phyloP scores from a whole-genome alignment of 2,797 vertebrate species.

The Labroides dimidiatus region DNA sequence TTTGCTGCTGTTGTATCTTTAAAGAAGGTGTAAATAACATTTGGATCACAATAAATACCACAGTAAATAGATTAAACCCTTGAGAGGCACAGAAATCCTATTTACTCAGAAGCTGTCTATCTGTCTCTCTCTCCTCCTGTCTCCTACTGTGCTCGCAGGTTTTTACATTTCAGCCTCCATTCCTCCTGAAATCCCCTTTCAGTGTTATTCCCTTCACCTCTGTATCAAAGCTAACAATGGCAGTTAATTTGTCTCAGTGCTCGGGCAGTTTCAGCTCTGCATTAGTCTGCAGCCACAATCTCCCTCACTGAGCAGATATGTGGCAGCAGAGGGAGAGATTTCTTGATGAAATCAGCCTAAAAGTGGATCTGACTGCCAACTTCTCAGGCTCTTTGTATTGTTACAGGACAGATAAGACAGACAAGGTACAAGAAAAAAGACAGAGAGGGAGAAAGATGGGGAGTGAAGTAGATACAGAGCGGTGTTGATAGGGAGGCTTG shows the following conservation, averaged over 20 bases:
- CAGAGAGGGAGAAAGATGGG: slow-evolving; percentile 24
- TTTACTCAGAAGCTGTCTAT: slow-evolving; percentile 12
- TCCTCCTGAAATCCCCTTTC: slow-evolving; percentile 39
- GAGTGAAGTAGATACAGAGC: slow-evolving; percentile 29
- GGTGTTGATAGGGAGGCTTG: slow-evolving; percentile 38
- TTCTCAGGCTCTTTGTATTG: slow-evolving; percentile 60
- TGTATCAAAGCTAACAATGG: slow-evolving; percentile 60
- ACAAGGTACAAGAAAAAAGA: slow-evolving; percentile 34
- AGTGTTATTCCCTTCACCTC: slow-evolving; percentile 38
- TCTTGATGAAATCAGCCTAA: slow-evolving; percentile 65
- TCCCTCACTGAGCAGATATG: slow-evolving; percentile 35
- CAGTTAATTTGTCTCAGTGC: slow-evolving; percentile 59
- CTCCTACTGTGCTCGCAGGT: slow-evolving; percentile 15
- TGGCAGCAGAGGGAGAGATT: slow-evolving; percentile 39
- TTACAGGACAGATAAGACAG: slow-evolving; percentile 58
- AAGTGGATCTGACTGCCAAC: slow-evolving; percentile 52
- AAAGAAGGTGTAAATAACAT: slow-evolving; percentile 18
- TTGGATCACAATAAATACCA: slow-evolving; percentile 22
- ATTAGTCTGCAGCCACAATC: slow-evolving; percentile 23
- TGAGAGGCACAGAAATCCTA: slow-evolving; percentile 11
- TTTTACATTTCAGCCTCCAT: slow-evolving; percentile 33
- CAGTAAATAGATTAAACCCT: slow-evolving; percentile 17
- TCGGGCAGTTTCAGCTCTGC: slow-evolving; percentile 40
- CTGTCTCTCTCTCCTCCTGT: not conserved
- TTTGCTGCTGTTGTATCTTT: slow-evolving; percentile 5